Conservation (phyloP, 2,113 vertebrate genomes). For the Vimba vimba region DNA sequence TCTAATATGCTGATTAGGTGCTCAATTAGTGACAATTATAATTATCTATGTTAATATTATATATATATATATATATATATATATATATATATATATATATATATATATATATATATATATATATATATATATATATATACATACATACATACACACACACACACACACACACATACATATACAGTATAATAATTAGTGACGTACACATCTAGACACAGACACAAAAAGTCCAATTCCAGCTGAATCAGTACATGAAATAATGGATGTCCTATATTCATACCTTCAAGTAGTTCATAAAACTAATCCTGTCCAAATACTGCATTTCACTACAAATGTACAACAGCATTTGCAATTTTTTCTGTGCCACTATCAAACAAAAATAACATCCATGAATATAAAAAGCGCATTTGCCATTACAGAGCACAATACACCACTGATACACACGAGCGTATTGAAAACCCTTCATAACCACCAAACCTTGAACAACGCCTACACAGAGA, state of each 20-base stretch:
- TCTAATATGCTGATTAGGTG: no score
- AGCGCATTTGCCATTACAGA: not conserved
- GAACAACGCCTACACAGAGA: slow-evolving; percentile 31
- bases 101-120: no score
- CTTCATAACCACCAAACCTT: slow-evolving; percentile 35
- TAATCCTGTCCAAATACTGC: not conserved
- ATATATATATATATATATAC: no score
- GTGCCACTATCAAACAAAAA: not conserved
- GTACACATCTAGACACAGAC: no score
- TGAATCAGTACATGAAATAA: not conserved
- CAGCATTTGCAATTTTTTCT: not conserved
- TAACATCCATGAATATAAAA: not conserved
- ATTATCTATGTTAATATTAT: no score
- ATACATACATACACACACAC: no score
- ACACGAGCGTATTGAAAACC: not conserved
- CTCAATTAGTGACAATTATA: no score
- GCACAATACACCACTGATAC: slow-evolving; percentile 16
- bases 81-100: no score
- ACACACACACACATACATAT: no score
- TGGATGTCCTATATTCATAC: not conserved
- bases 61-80: no score
- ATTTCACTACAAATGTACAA: not conserved
- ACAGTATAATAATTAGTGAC: no score
- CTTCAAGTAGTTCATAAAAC: not conserved
- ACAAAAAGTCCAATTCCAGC: not conserved